phyloP scores from a whole-genome alignment of 2,113 vertebrate genomes.

The Sylvia atricapilla region DNA sequence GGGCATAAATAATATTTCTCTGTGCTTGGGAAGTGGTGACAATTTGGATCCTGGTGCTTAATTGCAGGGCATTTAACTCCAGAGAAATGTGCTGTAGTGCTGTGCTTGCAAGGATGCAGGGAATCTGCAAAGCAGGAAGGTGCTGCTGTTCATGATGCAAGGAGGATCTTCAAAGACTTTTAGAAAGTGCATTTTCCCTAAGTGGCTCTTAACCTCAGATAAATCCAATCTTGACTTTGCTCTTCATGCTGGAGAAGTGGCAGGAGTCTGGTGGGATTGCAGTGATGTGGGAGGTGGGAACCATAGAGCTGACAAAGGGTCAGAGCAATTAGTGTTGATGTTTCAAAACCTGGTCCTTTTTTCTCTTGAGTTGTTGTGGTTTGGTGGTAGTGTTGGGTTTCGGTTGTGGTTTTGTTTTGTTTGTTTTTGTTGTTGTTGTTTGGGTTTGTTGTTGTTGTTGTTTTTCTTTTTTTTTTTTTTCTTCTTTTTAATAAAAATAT shows the following conservation, averaged over 20 bases:
- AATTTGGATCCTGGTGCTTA: neutral
- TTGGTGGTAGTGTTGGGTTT: neutral
- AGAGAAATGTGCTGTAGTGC: neutral
- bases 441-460: too few species aligned
- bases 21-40: neutral
- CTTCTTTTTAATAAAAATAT: neutral
- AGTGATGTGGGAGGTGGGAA: neutral
- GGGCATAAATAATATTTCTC: conserved; percentile 26
- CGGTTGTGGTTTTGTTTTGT: neutral
- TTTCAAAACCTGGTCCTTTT: neutral
- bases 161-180: neutral
- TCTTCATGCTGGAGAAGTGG: neutral
- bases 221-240: conserved; percentile 11
- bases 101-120: neutral
- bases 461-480: too few species aligned
- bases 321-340: neutral
- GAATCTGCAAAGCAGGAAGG: neutral
- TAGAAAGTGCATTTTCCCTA: neutral
- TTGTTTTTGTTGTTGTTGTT: too few species aligned
- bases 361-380: neutral
- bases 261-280: neutral
- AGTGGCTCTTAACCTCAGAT: neutral
- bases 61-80: neutral
- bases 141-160: neutral
- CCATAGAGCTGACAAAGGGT: neutral